Evolutionary conservation across 2,113 vertebrate species (phyloP).

Genomic region (Ellobius talpinus): DNA sequence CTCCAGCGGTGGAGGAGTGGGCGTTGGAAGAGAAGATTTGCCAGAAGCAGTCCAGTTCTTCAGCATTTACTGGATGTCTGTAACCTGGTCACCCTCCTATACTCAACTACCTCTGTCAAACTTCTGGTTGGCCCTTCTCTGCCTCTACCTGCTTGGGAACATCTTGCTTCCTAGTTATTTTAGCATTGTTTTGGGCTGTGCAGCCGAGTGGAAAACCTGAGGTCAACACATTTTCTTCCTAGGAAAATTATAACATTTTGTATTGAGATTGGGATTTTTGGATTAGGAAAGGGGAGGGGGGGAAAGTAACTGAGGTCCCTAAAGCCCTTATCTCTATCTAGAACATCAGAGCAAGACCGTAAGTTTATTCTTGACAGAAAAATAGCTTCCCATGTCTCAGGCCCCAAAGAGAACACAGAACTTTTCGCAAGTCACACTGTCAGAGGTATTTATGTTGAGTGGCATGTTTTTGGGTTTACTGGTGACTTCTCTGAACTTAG

Average conservation of each 20-base stretch:
- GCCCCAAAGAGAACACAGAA: not conserved
- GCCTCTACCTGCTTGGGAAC: not conserved
- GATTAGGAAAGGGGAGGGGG: slow-evolving; percentile 21
- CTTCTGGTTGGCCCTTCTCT: not conserved
- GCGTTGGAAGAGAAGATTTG: not conserved
- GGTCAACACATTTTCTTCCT: slow-evolving; percentile 80
- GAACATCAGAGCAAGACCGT: not conserved
- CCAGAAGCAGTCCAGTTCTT: not conserved
- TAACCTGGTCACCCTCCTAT: not conserved
- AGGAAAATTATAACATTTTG: slow-evolving; percentile 75
- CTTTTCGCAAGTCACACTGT: slow-evolving; percentile 47
- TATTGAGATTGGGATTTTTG: slow-evolving; percentile 66
- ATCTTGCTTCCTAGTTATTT: slow-evolving; percentile 57
- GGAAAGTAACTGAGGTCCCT: slow-evolving; percentile 24
- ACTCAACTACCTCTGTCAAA: not conserved
- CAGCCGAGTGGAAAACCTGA: slow-evolving; percentile 74
- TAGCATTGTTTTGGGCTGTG: slow-evolving; percentile 25
- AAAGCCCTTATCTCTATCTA: slow-evolving; percentile 55
- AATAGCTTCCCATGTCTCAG: not conserved
- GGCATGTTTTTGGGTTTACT: not conserved
- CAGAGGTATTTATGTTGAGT: not conserved
- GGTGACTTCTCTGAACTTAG: not conserved
- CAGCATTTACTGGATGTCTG: not conserved
- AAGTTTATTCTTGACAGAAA: slow-evolving; percentile 30
- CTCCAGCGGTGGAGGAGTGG: not conserved